A percentile compares a stretch with the other conserved stretches of the same genome.
phyloP scores from a whole-genome alignment of 2,797 vertebrate species.

The Mionectes olivaceus region DNA sequence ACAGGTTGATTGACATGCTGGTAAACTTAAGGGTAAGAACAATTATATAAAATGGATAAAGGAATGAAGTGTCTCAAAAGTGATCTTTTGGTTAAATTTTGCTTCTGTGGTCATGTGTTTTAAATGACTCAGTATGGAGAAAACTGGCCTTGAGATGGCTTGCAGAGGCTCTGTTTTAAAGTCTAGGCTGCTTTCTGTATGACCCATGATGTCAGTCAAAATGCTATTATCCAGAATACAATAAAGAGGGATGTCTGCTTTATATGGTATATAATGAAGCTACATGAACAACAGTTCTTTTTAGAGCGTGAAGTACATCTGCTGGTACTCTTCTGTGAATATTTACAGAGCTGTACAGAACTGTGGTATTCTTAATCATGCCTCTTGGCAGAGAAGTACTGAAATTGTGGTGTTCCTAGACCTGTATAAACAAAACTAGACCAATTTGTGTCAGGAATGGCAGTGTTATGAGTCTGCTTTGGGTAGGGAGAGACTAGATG shows the following conservation, averaged over 20 bases:
- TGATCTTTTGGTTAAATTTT: neutral
- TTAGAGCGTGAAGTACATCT: neutral
- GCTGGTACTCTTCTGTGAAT: neutral
- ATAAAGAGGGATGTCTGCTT: neutral
- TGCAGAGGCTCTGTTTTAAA: neutral
- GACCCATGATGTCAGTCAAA: neutral
- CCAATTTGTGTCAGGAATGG: neutral
- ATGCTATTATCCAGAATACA: neutral
- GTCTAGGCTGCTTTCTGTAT: neutral
- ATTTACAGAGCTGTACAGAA: neutral
- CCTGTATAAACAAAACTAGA: neutral
- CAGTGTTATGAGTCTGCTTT: neutral
- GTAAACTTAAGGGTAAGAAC: neutral
- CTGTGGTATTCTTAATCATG: neutral
- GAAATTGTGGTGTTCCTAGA: neutral
- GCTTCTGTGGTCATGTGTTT: neutral
- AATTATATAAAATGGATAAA: neutral
- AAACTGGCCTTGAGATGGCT: neutral
- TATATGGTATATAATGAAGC: neutral
- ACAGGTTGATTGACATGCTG: neutral
- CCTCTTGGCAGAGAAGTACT: neutral
- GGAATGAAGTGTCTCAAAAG: accelerated
- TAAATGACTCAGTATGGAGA: neutral
- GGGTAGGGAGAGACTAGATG: neutral
- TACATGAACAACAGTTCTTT: neutral